Percentiles rank a stretch among this genome's conserved stretches.
Conservation (phyloP, 2,113 vertebrate genomes). For the Aspiorhynchus laticeps region DNA sequence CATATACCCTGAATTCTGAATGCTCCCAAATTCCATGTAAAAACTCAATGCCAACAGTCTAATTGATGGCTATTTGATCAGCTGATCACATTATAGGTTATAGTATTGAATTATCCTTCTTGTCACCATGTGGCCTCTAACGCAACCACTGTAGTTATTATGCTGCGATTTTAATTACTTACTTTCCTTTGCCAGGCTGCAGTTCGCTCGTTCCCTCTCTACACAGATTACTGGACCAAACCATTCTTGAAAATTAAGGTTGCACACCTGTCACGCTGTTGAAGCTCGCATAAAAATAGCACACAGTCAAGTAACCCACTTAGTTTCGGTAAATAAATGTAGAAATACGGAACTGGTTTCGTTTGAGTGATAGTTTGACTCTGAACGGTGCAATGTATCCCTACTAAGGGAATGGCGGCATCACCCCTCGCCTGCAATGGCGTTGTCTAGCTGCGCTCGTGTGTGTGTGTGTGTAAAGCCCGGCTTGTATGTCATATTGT, state of each 20-base stretch:
- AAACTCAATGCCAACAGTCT: neutral
- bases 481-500: constrained; percentile 63
- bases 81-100: neutral
- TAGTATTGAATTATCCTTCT: neutral
- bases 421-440: constrained; percentile 77
- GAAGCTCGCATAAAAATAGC: constrained; percentile 10
- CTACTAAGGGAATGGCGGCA: constrained; percentile 68
- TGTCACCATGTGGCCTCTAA: constrained; percentile 1
- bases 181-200: constrained; percentile 67
- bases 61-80: neutral
- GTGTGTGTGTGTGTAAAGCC: constrained; percentile 40
- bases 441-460: constrained; percentile 67
- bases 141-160: constrained; percentile 61
- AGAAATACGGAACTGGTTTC: neutral
- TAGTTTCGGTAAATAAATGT: neutral
- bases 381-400: constrained; percentile 42
- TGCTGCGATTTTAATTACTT: constrained; percentile 65
- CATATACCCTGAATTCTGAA: neutral
- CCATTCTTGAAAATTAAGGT: constrained; percentile 71
- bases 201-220: constrained; percentile 65
- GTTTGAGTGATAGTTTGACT: neutral
- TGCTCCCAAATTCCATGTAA: neutral
- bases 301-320: neutral
- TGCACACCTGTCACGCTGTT: constrained; percentile 73
- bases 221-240: constrained; percentile 75